These are phyloP conservation scores for Carcina quercana DNA, from an alignment of 2,888 invertebrate species.

Conservation along the genomic window DNA sequence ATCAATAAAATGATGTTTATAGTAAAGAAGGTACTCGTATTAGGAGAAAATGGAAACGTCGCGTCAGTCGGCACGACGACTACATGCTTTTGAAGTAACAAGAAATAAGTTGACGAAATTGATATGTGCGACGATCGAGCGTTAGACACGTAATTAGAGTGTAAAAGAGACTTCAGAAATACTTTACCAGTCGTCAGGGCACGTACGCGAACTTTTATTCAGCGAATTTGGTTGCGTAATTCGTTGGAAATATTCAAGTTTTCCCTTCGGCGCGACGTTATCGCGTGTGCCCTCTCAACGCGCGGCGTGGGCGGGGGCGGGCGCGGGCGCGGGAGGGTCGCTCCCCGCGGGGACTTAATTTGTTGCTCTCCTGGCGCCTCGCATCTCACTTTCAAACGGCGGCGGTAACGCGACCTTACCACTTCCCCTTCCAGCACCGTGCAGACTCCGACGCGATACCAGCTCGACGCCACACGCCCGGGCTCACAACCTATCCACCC, in stretches of 20 bases:
- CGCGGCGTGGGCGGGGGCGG: conserved; percentile 14
- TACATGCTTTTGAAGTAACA: conserved; percentile 1
- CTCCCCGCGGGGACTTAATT: conserved; percentile 70
- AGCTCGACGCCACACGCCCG: no score
- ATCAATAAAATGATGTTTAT: conserved; percentile 10
- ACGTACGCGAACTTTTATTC: conserved; percentile 62
- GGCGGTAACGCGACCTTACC: conserved; percentile 64
- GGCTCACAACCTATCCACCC: no score
- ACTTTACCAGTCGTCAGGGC: conserved; percentile 51
- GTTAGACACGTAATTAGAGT: conserved; percentile 53
- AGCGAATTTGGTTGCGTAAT: conserved; percentile 61
- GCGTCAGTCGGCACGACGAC: background rate
- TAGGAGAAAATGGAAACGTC: background rate
- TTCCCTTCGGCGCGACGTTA: conserved; percentile 67
- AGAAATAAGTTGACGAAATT: conserved; percentile 29
- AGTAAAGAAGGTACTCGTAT: conserved; percentile 2
- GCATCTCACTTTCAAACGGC: conserved; percentile 72
- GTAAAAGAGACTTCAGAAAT: conserved; percentile 49
- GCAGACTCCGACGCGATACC: no score
- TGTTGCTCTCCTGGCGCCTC: conserved; percentile 74
- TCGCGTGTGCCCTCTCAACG: conserved; percentile 61
- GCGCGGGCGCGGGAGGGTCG: conserved; percentile 36
- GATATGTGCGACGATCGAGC: conserved; percentile 36
- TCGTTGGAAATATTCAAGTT: conserved; percentile 66
- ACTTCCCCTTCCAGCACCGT: conserved; percentile 49